Evolutionary conservation across 2,113 vertebrate species (phyloP).

Genomic region (Pungitius pungitius): DNA sequence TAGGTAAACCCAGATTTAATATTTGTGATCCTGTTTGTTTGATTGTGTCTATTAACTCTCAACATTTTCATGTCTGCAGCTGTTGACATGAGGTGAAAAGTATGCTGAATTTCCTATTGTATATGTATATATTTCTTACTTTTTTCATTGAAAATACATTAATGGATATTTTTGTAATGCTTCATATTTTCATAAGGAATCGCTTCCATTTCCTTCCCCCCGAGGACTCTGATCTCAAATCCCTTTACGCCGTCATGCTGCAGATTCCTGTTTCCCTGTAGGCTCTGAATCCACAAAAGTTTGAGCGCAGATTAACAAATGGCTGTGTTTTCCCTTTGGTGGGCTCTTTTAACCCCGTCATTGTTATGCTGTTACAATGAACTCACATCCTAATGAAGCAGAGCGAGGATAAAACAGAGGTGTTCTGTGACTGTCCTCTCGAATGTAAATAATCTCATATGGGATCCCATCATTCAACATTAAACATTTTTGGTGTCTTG

Average conservation of each 20-base stretch:
- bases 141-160: constrained; percentile 38
- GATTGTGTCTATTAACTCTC: constrained; percentile 1
- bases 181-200: constrained; percentile 46
- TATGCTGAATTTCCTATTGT: constrained; percentile 11
- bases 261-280: constrained; percentile 8
- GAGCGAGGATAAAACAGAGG: constrained; percentile 42
- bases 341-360: constrained; percentile 58
- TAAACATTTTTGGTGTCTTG: constrained; percentile 25
- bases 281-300: constrained; percentile 11
- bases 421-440: constrained; percentile 50
- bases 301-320: constrained; percentile 19
- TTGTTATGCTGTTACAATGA: constrained; percentile 67
- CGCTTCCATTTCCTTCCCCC: constrained; percentile 14
- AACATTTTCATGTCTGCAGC: background rate
- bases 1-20: constrained; percentile 13
- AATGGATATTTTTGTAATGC: constrained; percentile 58
- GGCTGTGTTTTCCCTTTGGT: constrained; percentile 40
- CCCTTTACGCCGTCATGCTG: background rate
- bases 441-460: constrained; percentile 62
- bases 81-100: background rate
- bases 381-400: constrained; percentile 23
- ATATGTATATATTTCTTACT: constrained; percentile 31
- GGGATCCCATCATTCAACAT: constrained; percentile 42
- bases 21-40: constrained; percentile 5
- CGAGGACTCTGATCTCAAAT: constrained; percentile 3